A percentile compares a stretch with the other conserved stretches of the same genome.
These are phyloP conservation scores for Trypoxylon attenuatum DNA, from an alignment of 2,888 invertebrate genomes.

Conservation along the genomic window DNA sequence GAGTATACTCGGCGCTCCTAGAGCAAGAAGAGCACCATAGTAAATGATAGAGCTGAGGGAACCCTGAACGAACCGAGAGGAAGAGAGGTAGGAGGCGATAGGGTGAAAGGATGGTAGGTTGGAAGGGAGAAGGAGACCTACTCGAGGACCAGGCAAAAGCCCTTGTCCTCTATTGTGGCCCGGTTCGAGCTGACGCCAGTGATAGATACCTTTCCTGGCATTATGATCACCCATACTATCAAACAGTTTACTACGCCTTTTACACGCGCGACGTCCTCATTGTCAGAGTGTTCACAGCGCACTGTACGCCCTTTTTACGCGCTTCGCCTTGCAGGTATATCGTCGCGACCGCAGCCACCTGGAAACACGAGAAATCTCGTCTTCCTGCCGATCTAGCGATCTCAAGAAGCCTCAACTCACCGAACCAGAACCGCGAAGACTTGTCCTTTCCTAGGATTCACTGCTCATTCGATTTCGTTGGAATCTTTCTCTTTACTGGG, in stretches of 20 bases:
- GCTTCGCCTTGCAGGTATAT: slow-evolving; percentile 1
- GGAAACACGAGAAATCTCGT: slow-evolving; percentile 29
- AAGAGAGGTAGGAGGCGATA: slow-evolving; percentile 15
- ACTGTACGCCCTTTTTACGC: slow-evolving; percentile 29
- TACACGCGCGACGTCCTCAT: no score
- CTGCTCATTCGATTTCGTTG: no score
- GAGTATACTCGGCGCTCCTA: slow-evolving; percentile 18
- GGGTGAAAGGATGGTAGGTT: slow-evolving; percentile 31
- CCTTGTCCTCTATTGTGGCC: slow-evolving; percentile 67
- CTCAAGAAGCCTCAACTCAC: no score
- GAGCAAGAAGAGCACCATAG: slow-evolving; percentile 40
- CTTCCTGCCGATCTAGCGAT: slow-evolving; percentile 32
- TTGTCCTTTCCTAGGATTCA: no score
- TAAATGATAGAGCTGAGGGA: slow-evolving; percentile 43
- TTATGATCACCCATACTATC: slow-evolving; percentile 35
- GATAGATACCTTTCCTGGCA: slow-evolving; percentile 63
- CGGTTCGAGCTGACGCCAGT: slow-evolving; percentile 67
- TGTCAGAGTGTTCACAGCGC: no score
- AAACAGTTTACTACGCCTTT: slow-evolving; percentile 24
- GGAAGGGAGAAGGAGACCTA: slow-evolving; percentile 2
- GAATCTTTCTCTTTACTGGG: no score
- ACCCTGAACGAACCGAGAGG: slow-evolving; percentile 28
- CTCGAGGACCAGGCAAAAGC: slow-evolving; percentile 55
- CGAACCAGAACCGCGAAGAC: no score
- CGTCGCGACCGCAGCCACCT: slow-evolving; percentile 15